phyloP scores from a whole-genome alignment of 2,888 invertebrate species.

The Agrilus cyanescens region DNA sequence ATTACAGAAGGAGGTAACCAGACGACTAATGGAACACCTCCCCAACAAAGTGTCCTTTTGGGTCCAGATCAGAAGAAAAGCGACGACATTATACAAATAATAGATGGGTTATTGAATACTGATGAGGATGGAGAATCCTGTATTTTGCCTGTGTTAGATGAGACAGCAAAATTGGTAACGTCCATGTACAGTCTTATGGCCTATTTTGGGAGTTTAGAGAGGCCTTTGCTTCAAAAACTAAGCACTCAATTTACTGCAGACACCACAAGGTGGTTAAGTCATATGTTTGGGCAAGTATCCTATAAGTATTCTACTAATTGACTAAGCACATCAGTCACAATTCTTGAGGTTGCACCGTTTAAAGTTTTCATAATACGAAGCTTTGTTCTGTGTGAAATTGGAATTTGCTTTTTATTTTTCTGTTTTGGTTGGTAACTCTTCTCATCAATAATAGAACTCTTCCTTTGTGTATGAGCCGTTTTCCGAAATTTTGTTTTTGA shows the following conservation, averaged over 20 bases:
- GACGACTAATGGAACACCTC: conserved; percentile 21
- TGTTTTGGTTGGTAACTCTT: no score
- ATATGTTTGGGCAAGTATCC: conserved; percentile 60
- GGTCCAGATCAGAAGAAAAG: conserved; percentile 31
- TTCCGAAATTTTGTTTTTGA: no score
- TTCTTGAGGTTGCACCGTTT: background rate
- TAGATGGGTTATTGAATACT: conserved; percentile 48
- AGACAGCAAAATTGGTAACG: conserved; percentile 53
- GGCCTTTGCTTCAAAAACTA: conserved; percentile 65
- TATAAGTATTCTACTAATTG: background rate
- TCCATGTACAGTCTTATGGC: conserved; percentile 83
- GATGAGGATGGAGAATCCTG: conserved; percentile 51
- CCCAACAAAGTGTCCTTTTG: conserved; percentile 29
- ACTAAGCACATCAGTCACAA: background rate
- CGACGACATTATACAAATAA: conserved; percentile 47
- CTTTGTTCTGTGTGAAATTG: no score
- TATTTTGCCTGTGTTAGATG: conserved; percentile 49
- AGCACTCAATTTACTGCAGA: conserved; percentile 74
- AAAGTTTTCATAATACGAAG: no score
- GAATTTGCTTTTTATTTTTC: no score
- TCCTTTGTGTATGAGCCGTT: no score
- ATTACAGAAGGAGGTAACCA: conserved; percentile 30
- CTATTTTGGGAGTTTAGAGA: conserved; percentile 71
- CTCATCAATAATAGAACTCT: no score
- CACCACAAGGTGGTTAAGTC: conserved; percentile 77